Conservation (phyloP, 2,888 invertebrate genomes). For the Harpalus rubripes region DNA sequence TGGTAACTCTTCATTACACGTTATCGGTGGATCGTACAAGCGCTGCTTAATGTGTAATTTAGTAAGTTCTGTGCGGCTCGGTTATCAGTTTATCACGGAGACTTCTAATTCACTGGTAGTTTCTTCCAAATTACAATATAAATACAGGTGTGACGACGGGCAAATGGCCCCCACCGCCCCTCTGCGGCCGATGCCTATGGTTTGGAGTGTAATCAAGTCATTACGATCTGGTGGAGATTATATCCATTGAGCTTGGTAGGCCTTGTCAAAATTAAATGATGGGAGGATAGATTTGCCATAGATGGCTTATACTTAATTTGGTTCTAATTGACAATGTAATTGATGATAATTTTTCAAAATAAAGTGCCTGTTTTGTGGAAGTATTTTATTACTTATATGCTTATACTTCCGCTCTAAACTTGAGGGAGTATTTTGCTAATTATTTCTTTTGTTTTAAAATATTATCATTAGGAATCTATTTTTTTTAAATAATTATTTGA, state of each 20-base stretch:
- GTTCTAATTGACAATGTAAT: constrained; percentile 22
- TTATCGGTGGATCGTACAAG: constrained; percentile 57
- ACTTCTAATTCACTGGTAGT: constrained; percentile 53
- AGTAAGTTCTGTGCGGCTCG: constrained; percentile 54
- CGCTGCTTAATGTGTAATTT: constrained; percentile 63
- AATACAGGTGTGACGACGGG: constrained; percentile 58
- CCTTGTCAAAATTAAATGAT: constrained; percentile 51
- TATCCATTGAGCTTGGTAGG: constrained; percentile 39
- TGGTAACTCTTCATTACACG: constrained; percentile 4
- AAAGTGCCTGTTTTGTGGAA: not conserved
- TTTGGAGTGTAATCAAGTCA: constrained; percentile 62
- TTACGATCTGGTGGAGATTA: constrained; percentile 62
- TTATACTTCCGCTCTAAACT: no score
- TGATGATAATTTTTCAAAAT: constrained; percentile 8
- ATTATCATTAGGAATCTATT: no score
- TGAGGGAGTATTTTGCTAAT: no score
- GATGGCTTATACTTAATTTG: constrained; percentile 22
- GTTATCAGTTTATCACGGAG: constrained; percentile 57
- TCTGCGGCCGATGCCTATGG: constrained; percentile 16
- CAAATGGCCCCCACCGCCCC: constrained; percentile 11
- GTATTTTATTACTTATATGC: no score
- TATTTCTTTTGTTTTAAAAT: no score
- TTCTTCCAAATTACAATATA: constrained; percentile 61
- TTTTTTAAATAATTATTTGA: no score
- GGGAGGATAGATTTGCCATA: constrained; percentile 10